Evolutionary conservation across 2,888 invertebrate genomes (phyloP), one percentile per base, ranked within the genome.

Genomic region (Timema podura): DNA sequence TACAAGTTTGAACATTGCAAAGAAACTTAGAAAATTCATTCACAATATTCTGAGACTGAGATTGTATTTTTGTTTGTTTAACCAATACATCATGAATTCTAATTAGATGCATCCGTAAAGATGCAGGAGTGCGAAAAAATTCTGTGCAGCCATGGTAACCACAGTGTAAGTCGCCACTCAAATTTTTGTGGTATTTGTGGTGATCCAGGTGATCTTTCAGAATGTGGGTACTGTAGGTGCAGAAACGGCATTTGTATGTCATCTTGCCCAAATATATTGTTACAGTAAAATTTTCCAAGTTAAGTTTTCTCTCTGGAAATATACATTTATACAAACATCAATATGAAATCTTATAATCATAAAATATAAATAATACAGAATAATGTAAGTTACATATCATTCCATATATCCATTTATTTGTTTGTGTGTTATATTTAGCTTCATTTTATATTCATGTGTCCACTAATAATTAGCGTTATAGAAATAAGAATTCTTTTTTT

Each of bases 1-100:
- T 68, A 67, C 72, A 72, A 8, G 16, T 48, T 64, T 54, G 16
- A 6, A 67, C 57, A 5, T 48, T 61, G 45, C 71, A 73, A 10
- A 30, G 54, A 16, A 64, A 45, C 6, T 65, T 61, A 15, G 48
- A 64, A 65, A 54, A 10, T n/a, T 11, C 46, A 65, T 59, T 6
- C 44, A n/a, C 13, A n/a, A 61, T 11, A 13, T 46, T 46, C n/a
- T 8, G 8, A 10, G 5, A 1, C 1, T 11, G 7, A 7, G n/a
- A 15, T 7, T 7, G 7, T 15, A 7, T 10, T 8, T 54, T 54
- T 54, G 15, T 16, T 54, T 54, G n/a, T 16, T 7, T 54, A 7
- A 54, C 2, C 16, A 5, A 16, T 16, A 64, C 13, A 8, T 64
- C 6, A 16, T 15, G 64, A 16, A n/a, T 46, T 3, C 64, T 44